These are phyloP conservation scores for Heterodera filipjevi DNA, from an alignment of 2,888 invertebrate genomes.

Conservation along the genomic window DNA sequence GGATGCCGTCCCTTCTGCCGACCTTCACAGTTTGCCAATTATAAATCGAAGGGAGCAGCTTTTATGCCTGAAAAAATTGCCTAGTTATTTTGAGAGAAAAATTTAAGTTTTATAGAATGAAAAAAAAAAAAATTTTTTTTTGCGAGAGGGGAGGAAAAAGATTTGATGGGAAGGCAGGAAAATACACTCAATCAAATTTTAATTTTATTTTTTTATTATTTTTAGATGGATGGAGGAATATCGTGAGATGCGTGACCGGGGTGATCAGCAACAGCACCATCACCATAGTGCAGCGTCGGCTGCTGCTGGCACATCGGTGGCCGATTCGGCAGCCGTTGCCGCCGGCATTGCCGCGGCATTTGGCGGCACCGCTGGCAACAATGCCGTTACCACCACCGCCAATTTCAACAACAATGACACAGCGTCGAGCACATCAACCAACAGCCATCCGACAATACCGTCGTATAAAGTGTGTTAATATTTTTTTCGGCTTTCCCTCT, in stretches of 20 bases:
- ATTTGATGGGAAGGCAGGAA: too few relatives aligned
- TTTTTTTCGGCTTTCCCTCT: too few relatives aligned
- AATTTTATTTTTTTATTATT: not conserved
- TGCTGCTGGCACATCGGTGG: not conserved
- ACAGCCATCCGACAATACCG: constrained; percentile 18
- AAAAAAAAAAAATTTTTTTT: too few relatives aligned
- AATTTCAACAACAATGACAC: constrained; percentile 20
- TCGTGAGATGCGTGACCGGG: constrained; percentile 20
- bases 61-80: too few relatives aligned
- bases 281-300: not conserved
- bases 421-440: constrained; percentile 25
- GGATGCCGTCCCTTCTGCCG: too few relatives aligned
- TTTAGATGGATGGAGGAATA: constrained; percentile 25
- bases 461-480: constrained; percentile 11
- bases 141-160: too few relatives aligned
- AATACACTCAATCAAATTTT: not conserved
- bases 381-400: not conserved
- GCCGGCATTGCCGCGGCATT: not conserved
- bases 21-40: too few relatives aligned
- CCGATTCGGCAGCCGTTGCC: not conserved
- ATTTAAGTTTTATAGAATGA: too few relatives aligned
- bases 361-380: not conserved
- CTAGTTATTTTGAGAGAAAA: too few relatives aligned
- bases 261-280: constrained; percentile 13
- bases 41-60: too few relatives aligned